These are phyloP conservation scores for Leuciscus idus DNA, from an alignment of 2,113 vertebrate genomes.

Conservation along the genomic window DNA sequence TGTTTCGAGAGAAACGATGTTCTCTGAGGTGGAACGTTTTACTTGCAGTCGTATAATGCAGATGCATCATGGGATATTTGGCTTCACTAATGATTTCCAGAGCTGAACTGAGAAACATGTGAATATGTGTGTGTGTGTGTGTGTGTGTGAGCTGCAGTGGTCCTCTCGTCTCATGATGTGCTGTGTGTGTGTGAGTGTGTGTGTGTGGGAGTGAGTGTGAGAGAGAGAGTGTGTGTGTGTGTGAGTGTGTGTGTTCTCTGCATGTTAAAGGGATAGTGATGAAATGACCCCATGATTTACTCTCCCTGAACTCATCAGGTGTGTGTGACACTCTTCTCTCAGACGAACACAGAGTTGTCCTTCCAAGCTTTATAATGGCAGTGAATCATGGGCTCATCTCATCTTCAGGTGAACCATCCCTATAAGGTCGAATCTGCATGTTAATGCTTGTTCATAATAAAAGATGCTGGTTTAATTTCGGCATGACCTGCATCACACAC, in stretches of 20 bases:
- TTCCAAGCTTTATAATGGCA: too few relatives aligned
- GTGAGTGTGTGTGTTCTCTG: background rate
- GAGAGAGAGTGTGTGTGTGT: too few relatives aligned
- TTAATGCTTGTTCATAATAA: background rate
- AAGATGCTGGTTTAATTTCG: background rate
- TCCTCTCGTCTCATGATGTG: too few relatives aligned
- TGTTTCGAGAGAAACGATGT: background rate
- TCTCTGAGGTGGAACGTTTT: background rate
- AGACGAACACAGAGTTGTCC: too few relatives aligned
- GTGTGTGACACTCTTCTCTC: too few relatives aligned
- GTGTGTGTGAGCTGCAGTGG: too few relatives aligned
- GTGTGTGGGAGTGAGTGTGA: too few relatives aligned
- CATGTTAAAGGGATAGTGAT: background rate
- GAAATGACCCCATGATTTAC: too few relatives aligned
- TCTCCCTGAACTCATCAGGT: too few relatives aligned
- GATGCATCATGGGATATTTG: background rate
- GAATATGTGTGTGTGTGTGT: background rate
- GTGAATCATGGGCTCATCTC: too few relatives aligned
- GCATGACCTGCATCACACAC: background rate
- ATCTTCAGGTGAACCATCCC: too few relatives aligned
- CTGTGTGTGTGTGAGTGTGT: too few relatives aligned
- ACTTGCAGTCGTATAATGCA: background rate
- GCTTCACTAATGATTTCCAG: background rate
- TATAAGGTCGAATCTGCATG: background rate
- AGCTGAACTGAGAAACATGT: background rate